These are phyloP conservation scores for Drosophila kurseongensis DNA, from an alignment of 1,140 invertebrate genomes.

Conservation along the genomic window DNA sequence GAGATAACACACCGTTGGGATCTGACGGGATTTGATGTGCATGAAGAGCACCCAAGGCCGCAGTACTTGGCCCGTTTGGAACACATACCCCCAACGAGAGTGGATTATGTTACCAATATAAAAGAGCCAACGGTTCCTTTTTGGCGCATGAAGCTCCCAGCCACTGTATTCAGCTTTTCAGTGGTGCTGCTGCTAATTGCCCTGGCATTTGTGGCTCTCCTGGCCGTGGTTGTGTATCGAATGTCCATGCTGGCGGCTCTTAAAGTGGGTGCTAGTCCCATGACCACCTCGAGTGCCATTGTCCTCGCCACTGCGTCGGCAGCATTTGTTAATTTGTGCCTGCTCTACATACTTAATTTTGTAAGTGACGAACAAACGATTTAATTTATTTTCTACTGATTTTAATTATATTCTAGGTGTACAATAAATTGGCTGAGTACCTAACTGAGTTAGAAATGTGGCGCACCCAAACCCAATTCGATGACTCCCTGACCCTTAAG, in stretches of 20 bases:
- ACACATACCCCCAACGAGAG: conserved; percentile 88
- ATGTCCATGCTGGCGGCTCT: conserved; percentile 93
- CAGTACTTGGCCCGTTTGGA: conserved; percentile 91
- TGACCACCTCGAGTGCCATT: conserved; percentile 90
- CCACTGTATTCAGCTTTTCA: conserved; percentile 93
- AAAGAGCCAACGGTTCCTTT: conserved; percentile 94
- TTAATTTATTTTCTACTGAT: background rate
- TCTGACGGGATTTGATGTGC: conserved; percentile 93
- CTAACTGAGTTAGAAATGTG: conserved; percentile 97
- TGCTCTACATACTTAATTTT: conserved; percentile 95
- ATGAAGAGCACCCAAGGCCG: conserved; percentile 95
- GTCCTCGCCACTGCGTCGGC: conserved; percentile 94
- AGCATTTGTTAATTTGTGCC: conserved; percentile 93
- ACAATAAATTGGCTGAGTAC: conserved; percentile 94
- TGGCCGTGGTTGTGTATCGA: conserved; percentile 96
- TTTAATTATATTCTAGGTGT: conserved; percentile 87
- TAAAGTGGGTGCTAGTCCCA: conserved; percentile 86
- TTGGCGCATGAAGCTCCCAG: conserved; percentile 94
- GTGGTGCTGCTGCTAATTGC: conserved; percentile 91
- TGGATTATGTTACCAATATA: conserved; percentile 89
- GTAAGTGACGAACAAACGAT: conserved; percentile 85
- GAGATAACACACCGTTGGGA: conserved; percentile 97
- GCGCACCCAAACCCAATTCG: conserved; percentile 98
- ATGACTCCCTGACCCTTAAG: conserved; percentile 98
- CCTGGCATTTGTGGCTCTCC: conserved; percentile 93